A percentile compares a stretch with the other conserved stretches of the same genome.
These are phyloP conservation scores for Gallirallus australis DNA, from an alignment of 2,797 vertebrate species.

Conservation along the genomic window DNA sequence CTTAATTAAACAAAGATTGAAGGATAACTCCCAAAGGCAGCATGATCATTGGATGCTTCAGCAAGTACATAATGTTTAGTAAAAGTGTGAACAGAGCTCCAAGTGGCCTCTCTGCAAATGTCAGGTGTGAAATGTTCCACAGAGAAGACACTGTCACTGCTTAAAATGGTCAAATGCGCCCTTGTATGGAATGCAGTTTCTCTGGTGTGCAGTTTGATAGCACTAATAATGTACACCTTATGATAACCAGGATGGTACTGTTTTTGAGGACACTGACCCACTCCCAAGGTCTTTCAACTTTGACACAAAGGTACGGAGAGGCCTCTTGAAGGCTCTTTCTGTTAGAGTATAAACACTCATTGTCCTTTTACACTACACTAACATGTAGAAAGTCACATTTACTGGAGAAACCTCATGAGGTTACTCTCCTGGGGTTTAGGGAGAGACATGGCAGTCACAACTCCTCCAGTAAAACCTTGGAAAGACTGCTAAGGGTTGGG, in stretches of 20 bases:
- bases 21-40: neutral
- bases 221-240: neutral
- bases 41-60: neutral
- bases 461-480: neutral
- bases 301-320: neutral
- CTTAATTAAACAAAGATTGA: conserved; percentile 5
- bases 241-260: neutral
- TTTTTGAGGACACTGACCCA: neutral
- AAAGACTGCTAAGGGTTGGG: neutral
- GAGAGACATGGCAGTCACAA: neutral
- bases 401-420: neutral
- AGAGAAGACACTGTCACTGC: neutral
- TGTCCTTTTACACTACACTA: too few relatives aligned
- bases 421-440: neutral
- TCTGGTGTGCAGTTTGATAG: neutral
- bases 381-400: neutral
- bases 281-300: neutral
- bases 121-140: neutral
- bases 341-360: too few relatives aligned
- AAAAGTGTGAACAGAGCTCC: neutral
- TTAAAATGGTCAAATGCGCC: neutral
- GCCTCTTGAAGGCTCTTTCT: neutral
- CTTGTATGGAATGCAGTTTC: neutral
- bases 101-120: neutral
- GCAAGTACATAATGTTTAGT: neutral